Base-by-base conservation (phyloP, 2,113 vertebrate genomes). In the Xiphias gladius region DNA sequence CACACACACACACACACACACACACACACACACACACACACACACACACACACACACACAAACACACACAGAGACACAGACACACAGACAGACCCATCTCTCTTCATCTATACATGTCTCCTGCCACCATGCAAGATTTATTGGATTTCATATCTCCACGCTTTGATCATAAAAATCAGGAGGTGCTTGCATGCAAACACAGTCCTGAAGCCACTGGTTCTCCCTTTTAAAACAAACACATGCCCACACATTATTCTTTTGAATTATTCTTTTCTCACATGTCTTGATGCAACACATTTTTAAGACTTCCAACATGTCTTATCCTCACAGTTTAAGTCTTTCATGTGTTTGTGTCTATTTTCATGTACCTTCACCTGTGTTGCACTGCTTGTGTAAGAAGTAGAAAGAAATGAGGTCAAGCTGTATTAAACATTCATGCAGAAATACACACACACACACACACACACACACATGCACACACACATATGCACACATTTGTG, bases 91-190 rank as follows among this genome's bases (percentile, higher is more conserved):
- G 43, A 70, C 50, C 14, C 16, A 77, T 64, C 55, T 62, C 58
- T 73, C 35, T 16, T 61, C 63, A 26, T 73, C 41, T 12, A 32
- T 65, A 54, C n/a, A 61, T 78, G 57, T n/a, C 55, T 65, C 28
- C 32, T n/a, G 28, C 46, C 39, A 63, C 61, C 46, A 66, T 57
- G 71, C 26, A 75, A 67, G 30, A 72, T 75, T 75, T 82, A 85
- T 75, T 72, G 37, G 71, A 82, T 85, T 72, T 79, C 72, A 58
- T 76, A 82, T 85, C 75, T 24, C 37, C 26, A 67, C 4, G 24
- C 72, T 79, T 71, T 62, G 73, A 75, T 35, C 2, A 35, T 28
- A 10, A 19, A 66, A 59, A 72, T 37, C 32, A 1, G 39, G 30
- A 19, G 24, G 22, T 7, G 22, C 7, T 20, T 32, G 30, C 54